Evolutionary conservation across 2,888 invertebrate genomes (phyloP).

Genomic region (Acholoe squamosa): DNA sequence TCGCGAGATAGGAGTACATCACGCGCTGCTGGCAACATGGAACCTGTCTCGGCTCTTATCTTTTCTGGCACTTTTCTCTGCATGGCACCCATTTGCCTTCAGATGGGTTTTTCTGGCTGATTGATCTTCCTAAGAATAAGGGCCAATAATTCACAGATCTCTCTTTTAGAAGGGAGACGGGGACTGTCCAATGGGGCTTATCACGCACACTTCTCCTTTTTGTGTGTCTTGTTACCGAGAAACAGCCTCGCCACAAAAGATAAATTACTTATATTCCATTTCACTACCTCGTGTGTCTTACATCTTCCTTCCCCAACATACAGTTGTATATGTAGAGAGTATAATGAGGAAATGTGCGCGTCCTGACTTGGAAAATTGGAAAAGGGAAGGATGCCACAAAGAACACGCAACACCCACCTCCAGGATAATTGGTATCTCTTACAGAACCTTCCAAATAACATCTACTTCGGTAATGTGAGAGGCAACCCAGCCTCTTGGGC

Average conservation of each 20-base stretch:
- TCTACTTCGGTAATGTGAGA: not conserved
- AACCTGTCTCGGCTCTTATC: not conserved
- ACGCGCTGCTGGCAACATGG: not conserved
- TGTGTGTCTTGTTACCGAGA: too few relatives aligned
- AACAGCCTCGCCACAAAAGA: not conserved
- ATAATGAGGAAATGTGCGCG: not conserved
- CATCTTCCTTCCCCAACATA: not conserved
- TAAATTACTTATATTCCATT: not conserved
- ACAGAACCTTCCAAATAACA: not conserved
- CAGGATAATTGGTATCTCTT: not conserved
- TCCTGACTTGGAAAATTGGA: too few relatives aligned
- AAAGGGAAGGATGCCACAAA: too few relatives aligned
- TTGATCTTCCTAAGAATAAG: not conserved
- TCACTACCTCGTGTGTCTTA: not conserved
- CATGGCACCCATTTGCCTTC: not conserved
- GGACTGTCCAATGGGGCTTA: too few relatives aligned
- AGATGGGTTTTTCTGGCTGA: not conserved
- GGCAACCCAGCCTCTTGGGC: not conserved
- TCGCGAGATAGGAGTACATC: not conserved
- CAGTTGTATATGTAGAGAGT: not conserved
- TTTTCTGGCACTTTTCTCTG: conserved; percentile 10
- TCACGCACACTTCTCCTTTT: too few relatives aligned
- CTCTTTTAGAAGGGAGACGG: not conserved
- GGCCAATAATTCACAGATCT: not conserved
- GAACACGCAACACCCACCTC: not conserved